A percentile compares a stretch with the other conserved stretches of the same genome.
Conservation (phyloP, 2,888 invertebrate genomes). For the Odontothrips loti region DNA sequence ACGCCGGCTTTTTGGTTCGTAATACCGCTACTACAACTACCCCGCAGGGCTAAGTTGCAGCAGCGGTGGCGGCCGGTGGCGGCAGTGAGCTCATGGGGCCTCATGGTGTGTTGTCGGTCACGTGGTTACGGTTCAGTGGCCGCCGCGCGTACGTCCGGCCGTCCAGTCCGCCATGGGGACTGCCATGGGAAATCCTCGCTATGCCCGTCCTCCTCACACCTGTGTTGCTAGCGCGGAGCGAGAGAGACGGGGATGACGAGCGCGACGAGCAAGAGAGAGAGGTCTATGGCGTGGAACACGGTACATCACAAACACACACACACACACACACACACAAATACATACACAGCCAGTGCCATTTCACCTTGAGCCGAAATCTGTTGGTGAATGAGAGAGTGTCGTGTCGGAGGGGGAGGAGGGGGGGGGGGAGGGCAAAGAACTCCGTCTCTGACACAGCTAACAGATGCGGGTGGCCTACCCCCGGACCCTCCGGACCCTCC, state of each 20-base stretch:
- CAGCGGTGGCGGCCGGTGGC: not conserved
- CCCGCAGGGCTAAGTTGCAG: not conserved
- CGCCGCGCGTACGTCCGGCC: not conserved
- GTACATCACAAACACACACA: too few species aligned
- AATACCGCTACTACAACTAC: not conserved
- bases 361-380: too few species aligned
- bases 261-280: too few species aligned
- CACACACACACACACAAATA: too few species aligned
- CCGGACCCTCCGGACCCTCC: too few species aligned
- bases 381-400: too few species aligned
- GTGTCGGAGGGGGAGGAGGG: too few species aligned
- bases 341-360: too few species aligned
- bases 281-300: too few species aligned
- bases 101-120: not conserved
- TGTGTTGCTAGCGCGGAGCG: too few species aligned
- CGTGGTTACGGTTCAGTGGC: conserved; percentile 2
- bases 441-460: not conserved
- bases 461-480: not conserved
- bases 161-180: not conserved
- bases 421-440: too few species aligned
- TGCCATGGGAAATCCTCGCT: not conserved
- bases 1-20: not conserved
- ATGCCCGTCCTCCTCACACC: not conserved
- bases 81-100: not conserved
- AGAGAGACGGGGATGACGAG: too few species aligned